Evolutionary conservation across 2,888 invertebrate species (phyloP), one percentile per base, ranked within the genome.

Genomic region (Panzeria rudis): DNA sequence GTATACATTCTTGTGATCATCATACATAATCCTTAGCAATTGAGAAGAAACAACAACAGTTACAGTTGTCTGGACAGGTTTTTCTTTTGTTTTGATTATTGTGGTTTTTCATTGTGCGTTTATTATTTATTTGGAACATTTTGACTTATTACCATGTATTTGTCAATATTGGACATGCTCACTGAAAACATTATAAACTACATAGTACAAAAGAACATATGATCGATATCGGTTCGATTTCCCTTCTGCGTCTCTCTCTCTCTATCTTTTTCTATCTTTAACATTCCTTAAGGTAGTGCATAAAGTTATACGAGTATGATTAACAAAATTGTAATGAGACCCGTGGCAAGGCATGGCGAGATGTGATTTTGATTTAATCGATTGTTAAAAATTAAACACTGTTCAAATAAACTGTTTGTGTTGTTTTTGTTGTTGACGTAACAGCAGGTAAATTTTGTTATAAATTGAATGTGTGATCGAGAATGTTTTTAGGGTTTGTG

Each of bases 141-240:
- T 86, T 87, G 87, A 87, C 86, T 87, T 87, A 87, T 87, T 86
- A 86, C 89, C 87, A 86, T 88, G 89, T 90, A 92, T 92, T 92
- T 92, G 91, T 92, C 92, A 89, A 90, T 90, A 92, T 92, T 90
- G 91, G 91, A 89, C 91, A 91, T 91, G 91, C 89, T 84, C 83
- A 85, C 68, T 71, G 84, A 71, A 86, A 81, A 83, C 75, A 86
- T 82, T 61, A 29, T 0, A 23, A 50, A 35, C 52, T 25, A 35
- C 52, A 73, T n/a, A 29, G 5, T 29, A 80, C n/a, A 23, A 38
- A 50, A 8, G 50, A 50, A 35, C 56, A 71, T 54, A 47, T 73
- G 68, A 72, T 56, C 61, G 50, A 84, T 71, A 76, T 41, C 56
- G 32, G 54, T 29, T 50, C 68, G 56, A 81, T 81, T 62, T 38